Evolutionary conservation across 2,797 vertebrate genomes (phyloP), one percentile per base, ranked within the genome.

Genomic region (Rhinophrynus dorsalis): DNA sequence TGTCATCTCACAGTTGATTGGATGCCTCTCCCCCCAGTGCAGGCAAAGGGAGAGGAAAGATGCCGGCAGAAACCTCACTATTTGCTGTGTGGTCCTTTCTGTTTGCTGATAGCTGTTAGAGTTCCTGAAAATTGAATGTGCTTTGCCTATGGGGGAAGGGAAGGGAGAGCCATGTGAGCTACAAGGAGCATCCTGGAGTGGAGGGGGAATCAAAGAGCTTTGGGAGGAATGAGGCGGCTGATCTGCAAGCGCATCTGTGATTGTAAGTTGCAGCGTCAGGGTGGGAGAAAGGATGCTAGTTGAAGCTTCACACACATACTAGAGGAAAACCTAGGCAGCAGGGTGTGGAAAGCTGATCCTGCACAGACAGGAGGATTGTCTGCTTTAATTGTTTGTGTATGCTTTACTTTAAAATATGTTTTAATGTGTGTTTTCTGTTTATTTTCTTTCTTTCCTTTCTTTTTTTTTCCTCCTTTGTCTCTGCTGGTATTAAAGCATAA

Each of bases 241-340:
- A 97, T 98, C 90, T 98, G 96, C 94, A 93, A 98, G 87, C 92
- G 94, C 84, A 98, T 98, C 92, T 97, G 96, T 92, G 96, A 97
- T 93, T 95, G 96, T 98, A 92, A 98, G 96, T 97, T 92, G 85
- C 87, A 86, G 85, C 80, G 84, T 88, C 82, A 81, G 85, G 84
- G 84, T 82, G 73, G 83, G 33, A 87, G 85, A 78, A 79, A 82
- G 60, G 82, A 86, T 83, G 74, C 85, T 84, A 84, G 85, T 79
- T 87, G 84, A 83, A 83, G 74, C 71, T 79, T 83, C 80, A 81
- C 80, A 80, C 77, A 78, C 81, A 83, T 85, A n/a, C n/a, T n/a
- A n/a, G 80, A 89, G 85, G 89, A 83, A 30, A 52, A 32, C n/a
- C n/a, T n/a, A 52, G n/a, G 27, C 50, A 17, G 50, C 26, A 52